Base-by-base conservation (phyloP, 1,140 invertebrate species). In the Ostrea edulis region DNA sequence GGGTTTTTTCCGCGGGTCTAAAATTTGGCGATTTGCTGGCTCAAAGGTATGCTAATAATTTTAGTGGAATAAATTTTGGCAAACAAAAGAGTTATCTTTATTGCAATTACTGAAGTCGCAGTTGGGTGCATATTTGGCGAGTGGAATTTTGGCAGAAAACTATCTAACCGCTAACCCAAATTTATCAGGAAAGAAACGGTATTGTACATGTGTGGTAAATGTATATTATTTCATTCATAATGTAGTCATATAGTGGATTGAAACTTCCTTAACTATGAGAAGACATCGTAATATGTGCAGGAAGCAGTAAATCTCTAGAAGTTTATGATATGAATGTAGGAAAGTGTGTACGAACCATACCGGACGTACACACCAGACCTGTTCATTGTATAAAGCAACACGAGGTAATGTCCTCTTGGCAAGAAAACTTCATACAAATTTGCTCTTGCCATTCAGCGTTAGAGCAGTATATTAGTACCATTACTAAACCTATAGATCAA, bases 301-400 rank as follows among this genome's bases (percentile, higher is more conserved):
- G 94, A 35, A 93, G 94, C 68, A 94, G 95, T 84, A 94, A 94
- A 85, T 91, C 90, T 68, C 68, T 95, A 25, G 92, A 94, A 62
- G 90, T 95, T 4, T 93, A 93, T 92, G 95, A 95, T 86, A 89
- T 95, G 92, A 95, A 95, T 86, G 92, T 91, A 68, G 94, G 93
- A n/a, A 90, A 90, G 68, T 90, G 90, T 55, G 90, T 94, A 35
- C 89, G 91, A 29, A 89, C 86, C 17, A 93, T 94, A 52, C 55
- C 88, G 53, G 93, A 95, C 85, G 90, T 91, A 20, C 94, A 95
- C 88, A 90, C 92, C 11, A 93, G 91, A 90, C 92, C 93, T 53
- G 90, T 92, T 20, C 94, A 95, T 91, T 65, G 89, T 8, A 90
- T 95, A 35, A 89, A 91, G 82, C 90, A 94, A 83, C 95, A 95